Evolutionary conservation across 37 sponge, comb jelly and placozoan species (phyloP).

Genomic region (Aplysina aerophoba): DNA sequence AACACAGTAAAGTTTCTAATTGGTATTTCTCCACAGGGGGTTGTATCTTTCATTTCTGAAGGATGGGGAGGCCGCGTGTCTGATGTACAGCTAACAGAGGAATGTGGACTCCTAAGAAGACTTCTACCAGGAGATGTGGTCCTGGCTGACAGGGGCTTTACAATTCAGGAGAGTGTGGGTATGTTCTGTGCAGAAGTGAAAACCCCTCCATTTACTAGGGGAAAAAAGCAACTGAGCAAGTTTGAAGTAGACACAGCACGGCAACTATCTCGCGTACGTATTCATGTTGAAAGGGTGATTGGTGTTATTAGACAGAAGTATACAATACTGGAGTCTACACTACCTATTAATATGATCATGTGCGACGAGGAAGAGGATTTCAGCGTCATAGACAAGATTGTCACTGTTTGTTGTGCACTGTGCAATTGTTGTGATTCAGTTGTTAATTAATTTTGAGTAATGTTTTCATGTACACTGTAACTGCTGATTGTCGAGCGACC

Average conservation of each 20-base stretch:
- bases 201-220: constrained; percentile 59
- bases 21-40: constrained; percentile 43
- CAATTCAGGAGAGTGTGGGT: constrained; percentile 42
- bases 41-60: constrained; percentile 42
- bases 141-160: constrained; percentile 70
- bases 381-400: constrained; percentile 55
- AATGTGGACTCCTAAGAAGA: constrained; percentile 58
- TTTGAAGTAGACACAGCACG: constrained; percentile 53
- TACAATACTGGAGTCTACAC: constrained; percentile 48
- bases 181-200: constrained; percentile 52
- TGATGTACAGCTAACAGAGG: constrained; percentile 60
- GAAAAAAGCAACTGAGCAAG: constrained; percentile 64
- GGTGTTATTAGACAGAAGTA: constrained; percentile 60
- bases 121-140: constrained; percentile 38
- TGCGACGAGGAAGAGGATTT: constrained; percentile 21
- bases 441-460: constrained; percentile 44
- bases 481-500: background rate
- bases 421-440: constrained; percentile 58
- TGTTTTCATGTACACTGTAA: background rate
- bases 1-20: constrained; percentile 46
- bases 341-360: constrained; percentile 62
- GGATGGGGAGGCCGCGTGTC: constrained; percentile 74
- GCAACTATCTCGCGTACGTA: constrained; percentile 49
- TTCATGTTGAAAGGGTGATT: constrained; percentile 76
- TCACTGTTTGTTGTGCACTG: constrained; percentile 50